phyloP scores from a whole-genome alignment of 2,888 invertebrate genomes.

The Myathropa florea region DNA sequence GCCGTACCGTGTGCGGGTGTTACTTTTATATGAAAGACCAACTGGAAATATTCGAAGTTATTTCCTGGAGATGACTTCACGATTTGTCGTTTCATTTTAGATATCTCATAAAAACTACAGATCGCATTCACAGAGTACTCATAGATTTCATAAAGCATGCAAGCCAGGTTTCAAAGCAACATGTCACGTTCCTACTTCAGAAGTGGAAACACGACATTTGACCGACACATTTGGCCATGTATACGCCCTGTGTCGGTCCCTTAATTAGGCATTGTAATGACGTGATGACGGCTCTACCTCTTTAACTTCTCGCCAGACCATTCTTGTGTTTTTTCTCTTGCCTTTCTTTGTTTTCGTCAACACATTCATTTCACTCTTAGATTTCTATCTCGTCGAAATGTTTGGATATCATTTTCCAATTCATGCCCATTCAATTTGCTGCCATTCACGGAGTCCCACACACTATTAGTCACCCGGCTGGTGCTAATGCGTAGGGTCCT shows the following conservation, averaged over 20 bases:
- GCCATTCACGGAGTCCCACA: conserved; percentile 67
- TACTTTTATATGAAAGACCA: neutral
- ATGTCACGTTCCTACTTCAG: conserved; percentile 57
- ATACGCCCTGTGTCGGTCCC: conserved; percentile 64
- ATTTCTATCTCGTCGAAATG: conserved; percentile 63
- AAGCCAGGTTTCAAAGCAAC: conserved; percentile 21
- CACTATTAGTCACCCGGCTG: conserved; percentile 63
- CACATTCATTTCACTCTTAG: conserved; percentile 59
- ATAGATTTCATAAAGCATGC: conserved; percentile 15
- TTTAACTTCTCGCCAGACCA: conserved; percentile 28
- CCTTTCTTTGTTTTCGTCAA: conserved; percentile 25
- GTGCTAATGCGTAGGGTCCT: conserved; percentile 53
- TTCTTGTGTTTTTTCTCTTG: conserved; percentile 10
- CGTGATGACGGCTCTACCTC: conserved; percentile 60
- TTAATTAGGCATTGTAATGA: conserved; percentile 71
- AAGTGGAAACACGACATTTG: conserved; percentile 60
- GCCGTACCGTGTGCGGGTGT: neutral
- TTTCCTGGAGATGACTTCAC: neutral
- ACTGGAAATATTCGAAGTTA: neutral
- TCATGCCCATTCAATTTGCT: conserved; percentile 69
- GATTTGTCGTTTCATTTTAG: neutral
- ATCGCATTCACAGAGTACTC: neutral
- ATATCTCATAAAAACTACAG: neutral
- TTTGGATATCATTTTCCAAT: conserved; percentile 70
- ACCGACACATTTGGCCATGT: conserved; percentile 43